These are phyloP conservation scores for Muscicapa adusta DNA, from an alignment of 2,113 vertebrate genomes.

Conservation along the genomic window DNA sequence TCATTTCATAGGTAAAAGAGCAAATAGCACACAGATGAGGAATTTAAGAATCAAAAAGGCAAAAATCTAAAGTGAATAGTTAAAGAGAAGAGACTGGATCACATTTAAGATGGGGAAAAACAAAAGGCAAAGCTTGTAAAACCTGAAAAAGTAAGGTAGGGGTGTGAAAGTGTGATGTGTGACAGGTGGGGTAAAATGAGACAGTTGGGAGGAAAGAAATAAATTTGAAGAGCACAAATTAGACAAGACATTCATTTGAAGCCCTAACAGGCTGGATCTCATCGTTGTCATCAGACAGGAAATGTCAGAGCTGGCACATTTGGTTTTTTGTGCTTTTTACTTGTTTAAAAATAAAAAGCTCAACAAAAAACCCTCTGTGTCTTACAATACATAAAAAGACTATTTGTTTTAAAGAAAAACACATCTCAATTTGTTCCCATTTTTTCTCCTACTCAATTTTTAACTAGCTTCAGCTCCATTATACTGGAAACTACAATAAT, in stretches of 20 bases:
- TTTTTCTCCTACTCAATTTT: conserved; percentile 30
- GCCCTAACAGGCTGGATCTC: conserved; percentile 56
- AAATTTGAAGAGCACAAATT: conserved; percentile 70
- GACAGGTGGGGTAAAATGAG: conserved; percentile 63
- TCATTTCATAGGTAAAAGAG: neutral
- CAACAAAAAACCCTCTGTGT: neutral
- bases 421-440: conserved; percentile 40
- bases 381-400: conserved; percentile 49
- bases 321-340: conserved; percentile 37
- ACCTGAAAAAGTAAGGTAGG: conserved; percentile 51
- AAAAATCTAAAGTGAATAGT: conserved; percentile 9
- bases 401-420: conserved; percentile 63
- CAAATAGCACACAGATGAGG: neutral
- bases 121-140: conserved; percentile 50
- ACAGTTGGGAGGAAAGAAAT: conserved; percentile 66
- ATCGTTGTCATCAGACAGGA: conserved; percentile 56
- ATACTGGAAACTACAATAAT: conserved; percentile 61
- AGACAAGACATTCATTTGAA: conserved; percentile 68
- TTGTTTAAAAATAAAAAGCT: conserved; percentile 8
- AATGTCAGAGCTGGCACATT: conserved; percentile 63
- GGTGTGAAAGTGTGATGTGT: conserved; percentile 62
- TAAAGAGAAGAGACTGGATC: conserved; percentile 31
- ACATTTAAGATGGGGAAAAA: conserved; percentile 26
- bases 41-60: neutral
- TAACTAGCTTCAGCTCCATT: conserved; percentile 59